Base-by-base conservation (phyloP, 2,797 vertebrate species). In the Remorina albescens region DNA sequence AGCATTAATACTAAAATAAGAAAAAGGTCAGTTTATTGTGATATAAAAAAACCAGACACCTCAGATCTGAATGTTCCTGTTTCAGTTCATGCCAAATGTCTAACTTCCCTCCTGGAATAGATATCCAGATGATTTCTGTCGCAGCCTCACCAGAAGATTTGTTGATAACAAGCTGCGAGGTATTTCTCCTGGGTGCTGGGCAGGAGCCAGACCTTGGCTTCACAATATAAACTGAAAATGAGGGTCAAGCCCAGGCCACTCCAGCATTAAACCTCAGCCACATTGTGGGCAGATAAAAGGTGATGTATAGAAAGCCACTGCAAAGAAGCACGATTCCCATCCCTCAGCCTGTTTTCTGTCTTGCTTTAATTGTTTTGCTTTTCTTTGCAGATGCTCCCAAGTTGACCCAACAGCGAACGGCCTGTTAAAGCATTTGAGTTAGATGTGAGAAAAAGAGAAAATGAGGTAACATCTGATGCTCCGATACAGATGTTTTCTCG, bases 141-240 rank as follows among this genome's bases (percentile, higher is more conserved):
- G 26, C 69, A 15, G 56, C 71, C 61, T 69, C 63, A 47, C 28
- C 46, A 28, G 49, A 68, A 74, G 61, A 87, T 88, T 67, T 72
- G 59, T 66, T 82, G 74, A 68, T 61, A 83, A 71, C 39, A 61
- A 77, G 69, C 23, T 70, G 65, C 21, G 62, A n/a, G 64, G 12
- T 77, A 78, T 88, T 82, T 86, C 80, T 89, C 82, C 53, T 65
- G 75, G 71, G 82, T 80, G 41, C 51, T 84, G 64, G 64, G 44
- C 44, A 15, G 62, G 47, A 76, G 67, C 70, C 70, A 72, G 53
- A 61, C 36, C 55, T 37, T 54, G 55, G 54, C 44, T 74, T 75
- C 61, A 69, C 64, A 81, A 77, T 69, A 71, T 74, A 73, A 81
- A 86, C 44, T 76, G 56, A 86, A 82, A 87, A 86, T 85, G 58